Conservation (phyloP, 2,888 invertebrate species). For the Ectemnius continuus region DNA sequence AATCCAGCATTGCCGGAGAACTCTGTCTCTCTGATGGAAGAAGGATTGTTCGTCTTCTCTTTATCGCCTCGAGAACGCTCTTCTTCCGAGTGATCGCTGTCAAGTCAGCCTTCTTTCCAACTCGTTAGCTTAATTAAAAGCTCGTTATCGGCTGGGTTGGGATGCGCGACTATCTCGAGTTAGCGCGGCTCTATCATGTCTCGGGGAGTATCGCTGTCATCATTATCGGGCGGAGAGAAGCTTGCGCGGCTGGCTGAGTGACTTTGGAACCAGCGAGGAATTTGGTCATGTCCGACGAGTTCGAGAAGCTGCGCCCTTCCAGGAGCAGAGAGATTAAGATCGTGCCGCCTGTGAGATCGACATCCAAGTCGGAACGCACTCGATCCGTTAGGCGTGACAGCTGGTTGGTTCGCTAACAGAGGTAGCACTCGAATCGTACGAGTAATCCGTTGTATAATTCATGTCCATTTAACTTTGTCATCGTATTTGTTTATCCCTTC, state of each 20-base stretch:
- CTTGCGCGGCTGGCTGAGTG: not conserved
- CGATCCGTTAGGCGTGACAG: conserved; percentile 57
- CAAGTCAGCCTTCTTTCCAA: conserved; percentile 37
- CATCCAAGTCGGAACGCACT: conserved; percentile 31
- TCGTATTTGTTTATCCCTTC: too few species aligned
- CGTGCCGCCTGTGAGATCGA: conserved; percentile 38
- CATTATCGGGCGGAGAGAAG: too few species aligned
- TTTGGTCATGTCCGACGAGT: conserved; percentile 34
- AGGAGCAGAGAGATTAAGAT: conserved; percentile 21
- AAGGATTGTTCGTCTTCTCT: too few species aligned
- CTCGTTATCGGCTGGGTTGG: conserved; percentile 62
- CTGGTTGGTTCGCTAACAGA: conserved; percentile 65
- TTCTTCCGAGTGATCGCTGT: too few species aligned
- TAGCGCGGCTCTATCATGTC: too few species aligned
- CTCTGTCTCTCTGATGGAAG: too few species aligned
- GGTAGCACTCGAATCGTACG: conserved; percentile 32
- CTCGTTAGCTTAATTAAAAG: conserved; percentile 68
- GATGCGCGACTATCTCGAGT: conserved; percentile 17
- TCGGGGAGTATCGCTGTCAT: too few species aligned
- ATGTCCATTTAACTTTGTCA: too few species aligned
- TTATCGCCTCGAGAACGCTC: too few species aligned
- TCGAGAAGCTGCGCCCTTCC: conserved; percentile 13
- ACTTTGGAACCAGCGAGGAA: not conserved
- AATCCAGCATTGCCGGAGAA: too few species aligned
- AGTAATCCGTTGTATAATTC: not conserved